Evolutionary conservation across 1,140 invertebrate species (phyloP).

Genomic region (Lasioglossum albipes): DNA sequence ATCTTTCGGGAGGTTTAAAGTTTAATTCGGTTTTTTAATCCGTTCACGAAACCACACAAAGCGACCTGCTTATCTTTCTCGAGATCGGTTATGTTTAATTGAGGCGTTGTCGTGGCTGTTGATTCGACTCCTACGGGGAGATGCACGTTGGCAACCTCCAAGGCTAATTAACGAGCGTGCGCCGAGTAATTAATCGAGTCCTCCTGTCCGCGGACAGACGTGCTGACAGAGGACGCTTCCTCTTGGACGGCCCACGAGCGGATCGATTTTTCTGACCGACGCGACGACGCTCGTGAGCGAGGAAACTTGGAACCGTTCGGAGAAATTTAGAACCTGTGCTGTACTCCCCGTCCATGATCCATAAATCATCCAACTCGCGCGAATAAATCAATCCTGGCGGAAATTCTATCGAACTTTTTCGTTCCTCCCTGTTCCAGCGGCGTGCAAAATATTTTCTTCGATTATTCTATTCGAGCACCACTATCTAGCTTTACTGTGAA

Average conservation of each 20-base stretch:
- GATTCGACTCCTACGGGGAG: slow-evolving; percentile 25
- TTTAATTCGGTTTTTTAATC: too few relatives aligned
- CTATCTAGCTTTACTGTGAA: too few relatives aligned
- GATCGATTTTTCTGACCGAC: background rate
- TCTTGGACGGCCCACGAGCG: slow-evolving; percentile 26
- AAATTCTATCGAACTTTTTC: background rate
- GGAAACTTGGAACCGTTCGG: background rate
- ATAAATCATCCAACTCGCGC: background rate
- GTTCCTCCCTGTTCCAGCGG: too few relatives aligned
- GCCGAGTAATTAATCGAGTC: slow-evolving; percentile 67
- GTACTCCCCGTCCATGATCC: background rate
- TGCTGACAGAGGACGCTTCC: slow-evolving; percentile 23
- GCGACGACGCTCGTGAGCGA: background rate
- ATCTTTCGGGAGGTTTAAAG: too few relatives aligned
- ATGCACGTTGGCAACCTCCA: slow-evolving; percentile 50
- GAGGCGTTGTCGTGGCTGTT: slow-evolving; percentile 31
- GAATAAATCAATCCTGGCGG: background rate
- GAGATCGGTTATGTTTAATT: slow-evolving; percentile 35
- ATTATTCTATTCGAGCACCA: too few relatives aligned
- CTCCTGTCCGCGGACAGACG: slow-evolving; percentile 23
- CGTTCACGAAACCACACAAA: background rate
- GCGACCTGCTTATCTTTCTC: background rate
- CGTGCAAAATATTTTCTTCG: too few relatives aligned
- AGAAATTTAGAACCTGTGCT: background rate
- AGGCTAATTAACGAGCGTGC: slow-evolving; percentile 63